phyloP scores from a whole-genome alignment of 2,797 vertebrate species.

The Cygnus olor region DNA sequence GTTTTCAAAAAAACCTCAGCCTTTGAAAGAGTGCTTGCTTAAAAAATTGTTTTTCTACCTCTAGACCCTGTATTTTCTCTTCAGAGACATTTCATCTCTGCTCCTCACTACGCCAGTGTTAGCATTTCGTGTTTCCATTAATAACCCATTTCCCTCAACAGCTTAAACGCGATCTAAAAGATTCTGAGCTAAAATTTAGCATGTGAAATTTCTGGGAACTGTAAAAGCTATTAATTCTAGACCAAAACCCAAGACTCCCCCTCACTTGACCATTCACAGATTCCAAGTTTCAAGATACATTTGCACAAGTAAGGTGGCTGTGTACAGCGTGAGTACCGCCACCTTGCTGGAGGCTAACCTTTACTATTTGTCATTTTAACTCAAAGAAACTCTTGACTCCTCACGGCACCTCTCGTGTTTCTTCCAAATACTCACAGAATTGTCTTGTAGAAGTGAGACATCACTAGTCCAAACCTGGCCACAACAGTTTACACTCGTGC shows the following conservation, averaged over 20 bases:
- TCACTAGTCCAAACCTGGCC: not conserved
- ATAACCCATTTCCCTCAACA: not conserved
- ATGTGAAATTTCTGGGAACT: not conserved
- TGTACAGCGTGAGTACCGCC: not conserved
- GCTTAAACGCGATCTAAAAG: slow-evolving; percentile 1
- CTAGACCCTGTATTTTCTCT: slow-evolving; percentile 31
- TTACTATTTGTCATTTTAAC: not conserved
- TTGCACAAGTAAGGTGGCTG: not conserved
- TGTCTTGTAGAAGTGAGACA: no score
- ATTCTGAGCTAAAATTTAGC: not conserved
- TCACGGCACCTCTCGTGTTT: not conserved
- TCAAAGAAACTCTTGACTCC: not conserved
- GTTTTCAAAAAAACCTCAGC: slow-evolving; percentile 55
- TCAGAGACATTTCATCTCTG: slow-evolving; percentile 41
- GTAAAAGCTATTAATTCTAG: not conserved
- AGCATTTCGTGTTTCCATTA: not conserved
- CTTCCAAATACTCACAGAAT: not conserved
- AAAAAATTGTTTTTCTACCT: slow-evolving; percentile 54
- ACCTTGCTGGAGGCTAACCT: not conserved
- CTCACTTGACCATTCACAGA: rapidly evolving
- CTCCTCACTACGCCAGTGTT: not conserved
- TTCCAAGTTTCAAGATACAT: not conserved
- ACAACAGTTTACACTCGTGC: not conserved
- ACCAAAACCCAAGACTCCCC: not conserved
- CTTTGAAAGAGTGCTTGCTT: slow-evolving; percentile 77